Evolutionary conservation across 2,113 vertebrate species (phyloP), one percentile per base, ranked within the genome.

Genomic region (Coturnix japonica): DNA sequence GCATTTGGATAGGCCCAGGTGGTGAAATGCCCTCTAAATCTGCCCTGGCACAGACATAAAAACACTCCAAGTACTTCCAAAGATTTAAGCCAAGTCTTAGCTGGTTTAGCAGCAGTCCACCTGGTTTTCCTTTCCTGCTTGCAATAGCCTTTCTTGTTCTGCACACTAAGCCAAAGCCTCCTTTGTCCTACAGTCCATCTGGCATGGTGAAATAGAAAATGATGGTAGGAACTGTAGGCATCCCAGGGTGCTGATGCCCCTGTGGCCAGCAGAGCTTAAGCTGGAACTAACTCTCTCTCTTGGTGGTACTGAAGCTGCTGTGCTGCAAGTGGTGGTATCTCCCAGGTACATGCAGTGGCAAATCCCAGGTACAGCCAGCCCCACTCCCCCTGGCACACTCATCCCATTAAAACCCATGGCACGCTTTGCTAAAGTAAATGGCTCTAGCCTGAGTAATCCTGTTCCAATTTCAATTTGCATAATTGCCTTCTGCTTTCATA

Each of bases 401-500:
- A 51, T 70, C 61, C 84, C 71, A 91, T 91, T 91, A 93, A 91
- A 91, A 81, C 54, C 78, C 14, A 14, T 7, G 95, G 86, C 81
- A 23, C 11, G 5, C 67, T 94, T 88, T 92, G 72, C 80, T 85
- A 23, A 81, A 88, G 67, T 63, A 63, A 90, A 89, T 39, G 86
- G 86, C 78, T 96, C 61, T 69, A 93, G 60, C 76, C 79, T 39
- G 95, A 92, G 89, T 96, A 81, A 95, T 95, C 94, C 79, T 37
- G 72, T 92, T 96, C 96, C 92, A 94, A 83, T 63, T 25, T 69
- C 44, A 69, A 96, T 96, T 94, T 95, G 90, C 91, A 94, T 96
- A 95, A 95, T 96, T 95, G 67, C 93, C 63, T 92, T 82, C 87
- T 96, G 91, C 72, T 91, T 71, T 96, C 89, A 89, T 93, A 94